A percentile compares a stretch with the other conserved stretches of the same genome.
phyloP scores from a whole-genome alignment of 2,113 vertebrate species.

The Urocolius indicus region DNA sequence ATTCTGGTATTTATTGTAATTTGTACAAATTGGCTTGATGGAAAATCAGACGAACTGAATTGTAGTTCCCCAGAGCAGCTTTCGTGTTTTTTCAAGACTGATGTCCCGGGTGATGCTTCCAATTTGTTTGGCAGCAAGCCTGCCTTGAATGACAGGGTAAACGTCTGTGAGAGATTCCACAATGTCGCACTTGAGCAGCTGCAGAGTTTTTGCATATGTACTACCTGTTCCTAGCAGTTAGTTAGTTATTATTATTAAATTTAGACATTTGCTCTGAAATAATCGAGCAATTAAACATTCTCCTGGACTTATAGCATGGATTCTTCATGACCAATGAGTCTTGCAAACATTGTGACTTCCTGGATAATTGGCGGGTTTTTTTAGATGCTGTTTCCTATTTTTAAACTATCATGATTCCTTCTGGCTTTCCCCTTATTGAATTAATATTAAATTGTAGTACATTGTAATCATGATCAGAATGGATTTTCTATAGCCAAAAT shows the following conservation, averaged over 20 bases:
- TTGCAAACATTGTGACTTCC: background rate
- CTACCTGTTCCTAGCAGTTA: background rate
- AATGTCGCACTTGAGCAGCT: background rate
- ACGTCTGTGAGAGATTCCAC: background rate
- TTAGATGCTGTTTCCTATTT: background rate
- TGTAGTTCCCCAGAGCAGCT: background rate
- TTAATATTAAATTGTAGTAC: background rate
- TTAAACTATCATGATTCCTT: background rate
- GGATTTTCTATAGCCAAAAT: background rate
- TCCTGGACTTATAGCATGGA: background rate
- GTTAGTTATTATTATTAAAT: background rate
- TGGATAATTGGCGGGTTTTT: background rate
- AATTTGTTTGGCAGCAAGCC: background rate
- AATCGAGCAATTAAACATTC: background rate
- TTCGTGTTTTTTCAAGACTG: background rate
- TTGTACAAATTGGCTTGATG: background rate
- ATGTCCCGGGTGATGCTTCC: conserved; percentile 1
- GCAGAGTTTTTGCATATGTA: background rate
- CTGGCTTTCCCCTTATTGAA: background rate
- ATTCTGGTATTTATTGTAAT: background rate
- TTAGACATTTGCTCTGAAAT: background rate
- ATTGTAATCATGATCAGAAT: background rate
- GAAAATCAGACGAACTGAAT: background rate
- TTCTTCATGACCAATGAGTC: background rate
- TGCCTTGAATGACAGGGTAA: background rate